Conservation (phyloP, 2,113 vertebrate species). For the Chaetorhynchus papuensis region DNA sequence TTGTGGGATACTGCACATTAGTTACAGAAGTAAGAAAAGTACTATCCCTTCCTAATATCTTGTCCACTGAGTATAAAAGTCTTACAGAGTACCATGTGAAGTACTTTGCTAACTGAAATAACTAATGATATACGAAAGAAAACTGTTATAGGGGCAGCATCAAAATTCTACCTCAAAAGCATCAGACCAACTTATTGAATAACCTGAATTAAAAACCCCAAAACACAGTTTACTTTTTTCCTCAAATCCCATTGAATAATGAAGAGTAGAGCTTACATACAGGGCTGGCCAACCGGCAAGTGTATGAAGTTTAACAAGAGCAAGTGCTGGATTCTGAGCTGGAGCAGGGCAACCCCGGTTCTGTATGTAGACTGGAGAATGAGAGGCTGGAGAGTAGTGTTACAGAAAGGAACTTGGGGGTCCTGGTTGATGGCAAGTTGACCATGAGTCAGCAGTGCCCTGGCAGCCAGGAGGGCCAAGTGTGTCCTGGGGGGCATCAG, state of each 20-base stretch:
- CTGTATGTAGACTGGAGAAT: fast-evolving
- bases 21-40: neutral
- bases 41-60: neutral
- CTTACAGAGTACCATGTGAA: neutral
- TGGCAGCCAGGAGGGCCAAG: neutral
- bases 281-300: neutral
- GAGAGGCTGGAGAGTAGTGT: neutral
- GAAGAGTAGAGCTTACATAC: neutral
- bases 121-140: neutral
- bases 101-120: neutral
- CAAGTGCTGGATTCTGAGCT: neutral
- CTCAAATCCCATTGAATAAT: neutral
- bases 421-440: fast-evolving
- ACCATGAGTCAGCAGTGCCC: neutral
- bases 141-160: neutral
- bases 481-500: fast-evolving
- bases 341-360: neutral
- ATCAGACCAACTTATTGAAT: neutral
- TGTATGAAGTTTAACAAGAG: neutral
- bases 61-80: neutral
- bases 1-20: neutral
- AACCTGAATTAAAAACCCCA: neutral
- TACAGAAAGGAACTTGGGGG: fast-evolving
- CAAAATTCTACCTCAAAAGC: neutral
- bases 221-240: neutral